Conservation (phyloP, 2,113 vertebrate species). For the Nothobranchius furzeri region DNA sequence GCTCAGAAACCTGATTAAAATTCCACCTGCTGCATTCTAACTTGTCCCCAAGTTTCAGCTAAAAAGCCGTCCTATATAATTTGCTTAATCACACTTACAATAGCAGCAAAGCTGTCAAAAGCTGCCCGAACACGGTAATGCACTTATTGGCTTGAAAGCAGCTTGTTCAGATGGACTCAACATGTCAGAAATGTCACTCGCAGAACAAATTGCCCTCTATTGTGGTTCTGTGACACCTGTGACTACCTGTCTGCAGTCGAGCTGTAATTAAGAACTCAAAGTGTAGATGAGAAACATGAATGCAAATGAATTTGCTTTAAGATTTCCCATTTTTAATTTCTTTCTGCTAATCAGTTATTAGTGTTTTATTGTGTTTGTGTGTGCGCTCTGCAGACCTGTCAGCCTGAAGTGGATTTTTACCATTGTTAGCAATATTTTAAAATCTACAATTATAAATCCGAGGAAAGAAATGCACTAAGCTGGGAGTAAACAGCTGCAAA, state of each 20-base stretch:
- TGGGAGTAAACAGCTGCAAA: not conserved
- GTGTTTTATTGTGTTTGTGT: constrained; percentile 16
- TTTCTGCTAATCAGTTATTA: constrained; percentile 22
- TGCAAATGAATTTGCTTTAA: constrained; percentile 34
- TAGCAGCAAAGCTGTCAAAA: constrained; percentile 69
- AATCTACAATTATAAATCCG: constrained; percentile 10
- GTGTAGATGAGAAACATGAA: constrained; percentile 35
- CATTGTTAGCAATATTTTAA: constrained; percentile 13
- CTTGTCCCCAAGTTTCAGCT: constrained; percentile 56
- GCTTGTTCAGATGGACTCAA: constrained; percentile 36
- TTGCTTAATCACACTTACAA: constrained; percentile 67
- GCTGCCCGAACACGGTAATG: constrained; percentile 50
- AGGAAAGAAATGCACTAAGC: not conserved
- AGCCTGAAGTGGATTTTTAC: not conserved
- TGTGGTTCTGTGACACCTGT: constrained; percentile 59
- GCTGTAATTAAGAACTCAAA: constrained; percentile 57
- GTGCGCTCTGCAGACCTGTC: constrained; percentile 4
- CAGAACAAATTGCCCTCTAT: constrained; percentile 61
- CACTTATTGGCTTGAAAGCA: constrained; percentile 54
- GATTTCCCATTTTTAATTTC: constrained; percentile 30
- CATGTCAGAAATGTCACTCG: constrained; percentile 51
- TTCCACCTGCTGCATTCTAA: constrained; percentile 56
- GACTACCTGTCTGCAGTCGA: constrained; percentile 50
- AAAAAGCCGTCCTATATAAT: constrained; percentile 67
- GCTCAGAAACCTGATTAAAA: constrained; percentile 59